These are phyloP conservation scores for Holocentrus rufus DNA, from an alignment of 2,797 vertebrate genomes.

Conservation along the genomic window DNA sequence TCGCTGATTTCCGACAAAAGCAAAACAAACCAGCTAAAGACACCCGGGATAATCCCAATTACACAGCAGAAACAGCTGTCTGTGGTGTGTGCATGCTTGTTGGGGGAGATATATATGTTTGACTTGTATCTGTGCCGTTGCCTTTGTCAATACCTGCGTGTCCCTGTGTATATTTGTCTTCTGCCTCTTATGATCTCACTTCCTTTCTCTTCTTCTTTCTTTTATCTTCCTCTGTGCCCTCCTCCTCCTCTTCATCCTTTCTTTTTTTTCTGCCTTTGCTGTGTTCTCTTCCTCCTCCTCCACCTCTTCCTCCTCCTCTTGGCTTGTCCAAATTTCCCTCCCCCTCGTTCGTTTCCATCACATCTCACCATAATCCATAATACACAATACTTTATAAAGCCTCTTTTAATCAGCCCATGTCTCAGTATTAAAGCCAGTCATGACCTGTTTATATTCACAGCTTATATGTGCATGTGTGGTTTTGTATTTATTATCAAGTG, in stretches of 20 bases:
- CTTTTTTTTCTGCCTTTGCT: neutral
- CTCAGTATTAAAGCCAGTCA: neutral
- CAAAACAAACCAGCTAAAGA: conserved; percentile 68
- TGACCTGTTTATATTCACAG: conserved; percentile 1
- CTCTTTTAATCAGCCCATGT: conserved; percentile 1
- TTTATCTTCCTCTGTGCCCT: neutral
- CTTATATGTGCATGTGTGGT: neutral
- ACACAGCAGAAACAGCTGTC: conserved; percentile 56
- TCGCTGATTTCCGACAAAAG: conserved; percentile 53
- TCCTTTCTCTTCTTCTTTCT: neutral
- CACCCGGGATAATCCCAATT: conserved; percentile 64
- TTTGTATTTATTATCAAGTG: neutral
- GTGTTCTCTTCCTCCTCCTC: neutral
- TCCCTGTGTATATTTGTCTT: neutral
- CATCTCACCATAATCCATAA: too few relatives aligned
- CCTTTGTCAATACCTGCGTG: neutral
- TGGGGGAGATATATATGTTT: neutral
- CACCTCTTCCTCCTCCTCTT: neutral
- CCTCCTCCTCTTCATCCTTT: neutral
- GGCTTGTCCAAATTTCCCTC: too few relatives aligned
- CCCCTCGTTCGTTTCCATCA: neutral
- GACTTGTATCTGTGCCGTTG: neutral
- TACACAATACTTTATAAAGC: too few relatives aligned
- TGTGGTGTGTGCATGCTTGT: neutral
- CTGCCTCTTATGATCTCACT: conserved; percentile 13